Base-by-base conservation (phyloP, 2,113 vertebrate species). In the Xyliphius kryptos region DNA sequence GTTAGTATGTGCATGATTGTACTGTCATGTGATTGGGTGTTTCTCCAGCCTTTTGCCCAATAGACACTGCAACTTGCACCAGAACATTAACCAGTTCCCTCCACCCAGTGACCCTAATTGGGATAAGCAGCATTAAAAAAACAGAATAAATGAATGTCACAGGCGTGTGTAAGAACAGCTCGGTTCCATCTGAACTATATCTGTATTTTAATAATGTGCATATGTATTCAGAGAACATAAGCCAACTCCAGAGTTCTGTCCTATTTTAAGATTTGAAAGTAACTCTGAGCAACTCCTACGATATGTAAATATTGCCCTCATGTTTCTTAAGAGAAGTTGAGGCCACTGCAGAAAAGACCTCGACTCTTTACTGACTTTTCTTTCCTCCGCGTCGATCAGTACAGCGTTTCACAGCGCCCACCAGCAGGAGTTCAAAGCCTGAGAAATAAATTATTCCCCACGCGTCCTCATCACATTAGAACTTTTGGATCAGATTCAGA, bases 391-490 rank as follows among this genome's bases (percentile, higher is more conserved):
- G 8, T 43, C 22, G 20, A 51, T 67, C 48, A 52, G 22, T 17
- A 44, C 54, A 40, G 53, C 61, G 55, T 17, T 67, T 60, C 38
- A 20, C n/a, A 46, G 48, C 56, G 49, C 47, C 64, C 56, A 46
- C 37, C 64, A 19, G 22, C 40, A 46, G 20, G 36, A 67, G 48
- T 43, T 67, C 56, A 65, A 65, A 65, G 63, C 46, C 43, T 1
- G 10, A 15, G 26, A 54, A 47, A 65, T 65, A 56, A 65, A 65
- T 65, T 65, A 65, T 65, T 49, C 63, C 63, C 32, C 44, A 16
- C 62, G 44, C 64, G 19, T 51, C 22, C 21, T 46, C 56, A 15
- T 40, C 38, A 21, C 38, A 20, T 59, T 46, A 59, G 9, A 59
- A 59, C 15, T 21, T 48, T 44, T 37, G 48, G 21, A 67, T 36